Evolutionary conservation across 2,797 vertebrate genomes (phyloP).

Genomic region (Girardinus metallicus): DNA sequence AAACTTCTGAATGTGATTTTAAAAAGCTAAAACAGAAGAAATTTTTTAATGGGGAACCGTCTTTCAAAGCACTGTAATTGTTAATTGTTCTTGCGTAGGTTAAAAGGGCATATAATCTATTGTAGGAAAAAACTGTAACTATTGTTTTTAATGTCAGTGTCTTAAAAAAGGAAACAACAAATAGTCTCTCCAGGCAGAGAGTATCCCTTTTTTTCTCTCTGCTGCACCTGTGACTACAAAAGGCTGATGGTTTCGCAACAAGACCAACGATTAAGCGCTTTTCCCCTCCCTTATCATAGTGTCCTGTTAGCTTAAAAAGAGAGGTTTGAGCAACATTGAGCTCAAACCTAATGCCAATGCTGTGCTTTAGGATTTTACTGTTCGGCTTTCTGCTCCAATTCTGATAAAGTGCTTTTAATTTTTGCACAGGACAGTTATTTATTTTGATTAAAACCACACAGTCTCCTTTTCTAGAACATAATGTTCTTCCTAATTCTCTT

Average conservation of each 20-base stretch:
- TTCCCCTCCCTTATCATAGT: conserved; percentile 22
- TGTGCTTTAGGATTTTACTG: conserved; percentile 18
- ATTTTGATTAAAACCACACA: conserved; percentile 43
- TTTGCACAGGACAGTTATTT: conserved; percentile 30
- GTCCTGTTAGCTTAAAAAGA: not conserved
- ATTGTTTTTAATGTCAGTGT: conserved; percentile 16
- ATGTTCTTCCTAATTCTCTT: conserved; percentile 29
- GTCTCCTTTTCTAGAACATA: conserved; percentile 35
- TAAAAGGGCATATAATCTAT: not conserved
- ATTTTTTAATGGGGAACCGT: not conserved
- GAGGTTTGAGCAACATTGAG: conserved; percentile 43
- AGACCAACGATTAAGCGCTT: conserved; percentile 54
- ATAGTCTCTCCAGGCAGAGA: conserved; percentile 28
- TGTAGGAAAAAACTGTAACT: conserved; percentile 24
- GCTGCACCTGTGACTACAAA: conserved; percentile 64
- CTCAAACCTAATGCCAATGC: too few species aligned
- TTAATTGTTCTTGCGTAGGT: not conserved
- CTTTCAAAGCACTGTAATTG: not conserved
- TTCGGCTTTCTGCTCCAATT: conserved; percentile 21
- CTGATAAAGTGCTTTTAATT: conserved; percentile 49
- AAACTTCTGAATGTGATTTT: not conserved
- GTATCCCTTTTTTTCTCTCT: conserved; percentile 41
- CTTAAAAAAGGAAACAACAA: conserved; percentile 41
- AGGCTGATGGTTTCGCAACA: conserved; percentile 18
- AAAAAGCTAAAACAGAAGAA: not conserved